Evolutionary conservation across 64 coral and sea anemone species (phyloP).

Genomic region (Montipora sp.): DNA sequence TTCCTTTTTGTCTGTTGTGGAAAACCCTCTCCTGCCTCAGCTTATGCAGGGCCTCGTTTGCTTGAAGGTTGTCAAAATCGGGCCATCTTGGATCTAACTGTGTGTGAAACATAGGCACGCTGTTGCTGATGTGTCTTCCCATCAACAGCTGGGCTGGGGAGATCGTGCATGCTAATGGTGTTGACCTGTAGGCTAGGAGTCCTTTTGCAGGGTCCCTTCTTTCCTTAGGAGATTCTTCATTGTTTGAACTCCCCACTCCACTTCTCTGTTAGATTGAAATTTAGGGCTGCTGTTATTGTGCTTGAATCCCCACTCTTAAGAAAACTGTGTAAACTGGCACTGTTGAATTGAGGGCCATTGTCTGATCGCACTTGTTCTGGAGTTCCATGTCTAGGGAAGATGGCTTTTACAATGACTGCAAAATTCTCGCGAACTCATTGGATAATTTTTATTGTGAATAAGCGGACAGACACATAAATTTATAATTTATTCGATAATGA

Average conservation of each 20-base stretch:
- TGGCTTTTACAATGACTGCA: background rate
- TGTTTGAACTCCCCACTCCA: background rate
- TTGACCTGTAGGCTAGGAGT: conserved; percentile 1
- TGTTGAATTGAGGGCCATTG: background rate
- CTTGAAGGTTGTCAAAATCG: too few relatives aligned
- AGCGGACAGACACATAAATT: too few relatives aligned
- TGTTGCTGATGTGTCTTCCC: background rate
- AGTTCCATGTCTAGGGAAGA: conserved; percentile 16
- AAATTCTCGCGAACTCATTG: too few relatives aligned
- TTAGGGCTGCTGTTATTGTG: background rate
- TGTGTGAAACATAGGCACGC: too few relatives aligned
- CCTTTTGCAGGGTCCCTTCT: background rate
- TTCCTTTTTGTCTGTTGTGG: too few relatives aligned
- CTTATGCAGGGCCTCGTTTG: too few relatives aligned
- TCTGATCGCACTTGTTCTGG: background rate
- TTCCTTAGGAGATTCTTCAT: background rate
- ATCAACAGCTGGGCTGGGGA: conserved; percentile 6
- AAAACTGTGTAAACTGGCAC: background rate
- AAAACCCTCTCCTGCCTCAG: too few relatives aligned
- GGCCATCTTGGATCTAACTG: too few relatives aligned
- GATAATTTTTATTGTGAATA: too few relatives aligned
- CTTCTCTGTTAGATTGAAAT: background rate
- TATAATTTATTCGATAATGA: too few relatives aligned
- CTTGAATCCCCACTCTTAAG: background rate
- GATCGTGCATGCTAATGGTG: background rate